Conservation (phyloP, 2,797 vertebrate genomes). For the Sebastes reedi region DNA sequence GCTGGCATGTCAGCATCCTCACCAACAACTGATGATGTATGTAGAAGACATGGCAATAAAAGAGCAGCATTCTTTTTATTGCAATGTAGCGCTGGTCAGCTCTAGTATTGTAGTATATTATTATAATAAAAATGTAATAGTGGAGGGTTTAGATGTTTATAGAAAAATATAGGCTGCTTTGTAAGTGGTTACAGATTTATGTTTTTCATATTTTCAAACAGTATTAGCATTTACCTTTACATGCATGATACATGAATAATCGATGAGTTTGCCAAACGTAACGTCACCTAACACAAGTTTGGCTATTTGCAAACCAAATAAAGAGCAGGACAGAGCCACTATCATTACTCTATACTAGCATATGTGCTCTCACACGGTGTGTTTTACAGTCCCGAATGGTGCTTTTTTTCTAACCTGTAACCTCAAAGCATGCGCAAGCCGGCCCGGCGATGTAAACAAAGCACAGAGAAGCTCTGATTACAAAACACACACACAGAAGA, state of each 20-base stretch:
- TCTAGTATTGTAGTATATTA: too few relatives aligned
- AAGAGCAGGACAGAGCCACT: not conserved
- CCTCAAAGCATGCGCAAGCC: not conserved
- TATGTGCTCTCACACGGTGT: not conserved
- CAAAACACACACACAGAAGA: too few relatives aligned
- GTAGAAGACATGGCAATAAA: not conserved
- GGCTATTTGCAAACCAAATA: not conserved
- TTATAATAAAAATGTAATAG: too few relatives aligned
- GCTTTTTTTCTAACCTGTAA: not conserved
- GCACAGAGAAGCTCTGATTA: too few relatives aligned
- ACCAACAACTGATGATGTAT: too few relatives aligned
- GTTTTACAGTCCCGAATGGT: not conserved
- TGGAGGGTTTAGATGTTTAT: not conserved
- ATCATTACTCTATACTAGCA: not conserved
- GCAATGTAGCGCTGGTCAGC: too few relatives aligned
- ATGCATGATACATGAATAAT: not conserved
- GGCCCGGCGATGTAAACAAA: too few relatives aligned
- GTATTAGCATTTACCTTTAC: not conserved
- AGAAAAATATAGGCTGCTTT: not conserved
- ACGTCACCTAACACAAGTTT: not conserved
- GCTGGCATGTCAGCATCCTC: not conserved
- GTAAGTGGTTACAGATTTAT: not conserved
- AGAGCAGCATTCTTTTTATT: not conserved
- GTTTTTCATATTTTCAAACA: not conserved
- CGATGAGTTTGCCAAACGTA: too few relatives aligned